Evolutionary conservation across 2,797 vertebrate species (phyloP), one percentile per base, ranked within the genome.

Genomic region (Bovichtus diacanthus): DNA sequence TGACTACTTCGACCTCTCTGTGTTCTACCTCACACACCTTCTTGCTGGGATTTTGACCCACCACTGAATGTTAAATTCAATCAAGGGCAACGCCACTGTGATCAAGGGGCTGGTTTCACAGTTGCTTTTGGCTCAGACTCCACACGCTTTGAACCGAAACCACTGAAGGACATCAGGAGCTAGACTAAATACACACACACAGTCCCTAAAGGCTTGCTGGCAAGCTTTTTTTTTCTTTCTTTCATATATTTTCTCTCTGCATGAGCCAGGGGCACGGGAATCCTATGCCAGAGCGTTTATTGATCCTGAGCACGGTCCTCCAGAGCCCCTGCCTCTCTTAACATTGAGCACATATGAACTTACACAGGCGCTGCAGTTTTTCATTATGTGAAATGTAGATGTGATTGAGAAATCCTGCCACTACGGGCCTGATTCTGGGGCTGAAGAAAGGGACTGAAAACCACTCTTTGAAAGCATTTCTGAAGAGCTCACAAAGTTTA

Each of bases 351-450:
- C 85, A 87, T 65, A 60, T 84, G 86, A 86, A 83, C 81, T 34
- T 85, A 88, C 89, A 86, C 49, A 54, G 74, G 62, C 36, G n/a
- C 84, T 83, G 78, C 82, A 83, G 83, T 80, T 86, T 90, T 84
- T 85, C 85, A 91, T 86, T 86, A 87, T 55, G 61, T 85, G 68
- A 85, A 83, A 80, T 83, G 80, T 80, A 83, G 80, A 89, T 83
- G 80, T 80, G 81, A 85, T 70, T 55, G 80, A 73, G 76, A 79
- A 86, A 69, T 74, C 23, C 71, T 73, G 56, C 69, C 31, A 34
- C 31, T 34, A 34, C 7, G 31, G 31, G 31, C 25, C 44, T 15
- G 51, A 66, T 21, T 62, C 29, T 29, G 44, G 62, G 54, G 11
- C 51, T 72, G 62, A 34, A 62, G 50, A 64, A 68, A 64, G 41